A percentile compares a stretch with the other conserved stretches of the same genome.
Evolutionary conservation across 92 coral and sea anemone genomes (phyloP).

Genomic region (Actinernus sp.): DNA sequence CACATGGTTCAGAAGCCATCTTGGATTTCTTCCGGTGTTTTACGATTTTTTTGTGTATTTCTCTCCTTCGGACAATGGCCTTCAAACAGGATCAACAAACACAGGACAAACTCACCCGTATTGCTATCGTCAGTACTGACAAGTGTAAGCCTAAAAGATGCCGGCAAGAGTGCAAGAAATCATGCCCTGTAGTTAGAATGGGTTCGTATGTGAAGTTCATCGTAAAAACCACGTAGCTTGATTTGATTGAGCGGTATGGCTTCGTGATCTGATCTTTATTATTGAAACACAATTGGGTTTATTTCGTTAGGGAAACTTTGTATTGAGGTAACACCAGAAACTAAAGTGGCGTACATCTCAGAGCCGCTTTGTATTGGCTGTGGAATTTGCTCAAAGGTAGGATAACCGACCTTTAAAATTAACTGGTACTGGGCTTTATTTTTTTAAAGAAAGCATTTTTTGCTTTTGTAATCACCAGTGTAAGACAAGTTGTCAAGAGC

Average conservation of each 20-base stretch:
- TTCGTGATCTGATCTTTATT: neutral
- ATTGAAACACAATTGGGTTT: too few species aligned
- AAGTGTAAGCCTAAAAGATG: constrained; percentile 98
- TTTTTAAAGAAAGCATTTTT: too few species aligned
- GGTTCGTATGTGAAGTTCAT: constrained; percentile 56
- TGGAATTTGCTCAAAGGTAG: constrained; percentile 98
- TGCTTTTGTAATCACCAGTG: too few species aligned
- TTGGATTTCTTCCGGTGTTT: constrained; percentile 9
- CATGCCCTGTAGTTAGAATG: constrained; percentile 97
- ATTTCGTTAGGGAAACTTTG: constrained; percentile 86
- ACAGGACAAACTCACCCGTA: constrained; percentile 92
- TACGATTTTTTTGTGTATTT: neutral
- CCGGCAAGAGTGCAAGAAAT: constrained; percentile 90
- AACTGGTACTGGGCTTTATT: too few species aligned
- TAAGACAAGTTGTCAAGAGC: too few species aligned
- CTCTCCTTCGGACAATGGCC: constrained; percentile 29
- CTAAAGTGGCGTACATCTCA: constrained; percentile 84
- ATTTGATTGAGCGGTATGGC: neutral
- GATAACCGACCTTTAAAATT: too few species aligned
- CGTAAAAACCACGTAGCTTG: constrained; percentile 20
- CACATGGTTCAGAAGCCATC: constrained; percentile 75
- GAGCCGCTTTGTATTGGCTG: constrained; percentile 97
- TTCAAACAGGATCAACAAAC: constrained; percentile 51
- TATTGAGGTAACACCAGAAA: constrained; percentile 78
- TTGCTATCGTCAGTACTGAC: constrained; percentile 93